These are phyloP conservation scores for Caenorhabditis brenneri DNA, from an alignment of 1,140 invertebrate genomes.

Conservation along the genomic window DNA sequence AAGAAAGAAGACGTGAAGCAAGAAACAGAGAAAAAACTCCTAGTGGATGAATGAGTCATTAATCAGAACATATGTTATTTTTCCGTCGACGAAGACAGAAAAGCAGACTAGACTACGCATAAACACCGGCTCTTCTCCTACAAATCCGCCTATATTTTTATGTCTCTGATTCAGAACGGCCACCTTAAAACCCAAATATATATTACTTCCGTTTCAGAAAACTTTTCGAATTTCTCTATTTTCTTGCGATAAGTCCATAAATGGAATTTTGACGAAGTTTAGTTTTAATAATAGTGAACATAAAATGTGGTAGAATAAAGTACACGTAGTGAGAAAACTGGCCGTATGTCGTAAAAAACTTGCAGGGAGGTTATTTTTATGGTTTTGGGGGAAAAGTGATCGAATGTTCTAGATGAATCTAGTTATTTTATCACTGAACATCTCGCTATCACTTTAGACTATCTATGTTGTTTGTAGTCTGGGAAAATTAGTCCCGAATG, in stretches of 20 bases:
- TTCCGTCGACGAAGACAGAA: slow-evolving; percentile 18
- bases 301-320: not conserved
- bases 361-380: not conserved
- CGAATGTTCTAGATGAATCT: not conserved
- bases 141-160: not conserved
- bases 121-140: slow-evolving; percentile 22
- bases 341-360: not conserved
- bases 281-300: too few species aligned
- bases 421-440: too few species aligned
- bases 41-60: slow-evolving; percentile 1
- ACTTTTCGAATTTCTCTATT: too few species aligned
- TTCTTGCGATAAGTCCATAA: too few species aligned
- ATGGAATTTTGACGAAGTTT: too few species aligned
- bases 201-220: too few species aligned
- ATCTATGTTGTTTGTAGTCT: too few species aligned
- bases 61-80: slow-evolving; percentile 38
- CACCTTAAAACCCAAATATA: not conserved
- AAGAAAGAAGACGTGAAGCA: not conserved
- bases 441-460: too few species aligned
- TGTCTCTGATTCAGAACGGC: not conserved
- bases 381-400: not conserved
- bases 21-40: not conserved
- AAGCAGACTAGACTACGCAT: not conserved
- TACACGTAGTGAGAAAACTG: not conserved
- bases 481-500: too few species aligned